Evolutionary conservation across 2,797 vertebrate species (phyloP).

Genomic region (Peromyscus melanophrys): DNA sequence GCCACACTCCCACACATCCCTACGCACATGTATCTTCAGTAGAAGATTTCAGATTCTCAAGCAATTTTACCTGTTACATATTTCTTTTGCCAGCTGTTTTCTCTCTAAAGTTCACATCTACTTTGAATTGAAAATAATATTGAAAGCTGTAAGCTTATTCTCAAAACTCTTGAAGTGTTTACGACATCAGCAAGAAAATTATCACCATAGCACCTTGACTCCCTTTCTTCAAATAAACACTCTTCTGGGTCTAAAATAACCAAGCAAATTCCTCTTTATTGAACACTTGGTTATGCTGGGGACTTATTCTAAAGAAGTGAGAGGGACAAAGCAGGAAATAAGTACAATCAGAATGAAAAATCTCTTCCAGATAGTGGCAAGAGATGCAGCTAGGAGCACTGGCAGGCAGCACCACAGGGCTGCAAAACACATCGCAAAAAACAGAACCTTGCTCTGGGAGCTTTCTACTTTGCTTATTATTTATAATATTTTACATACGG

Average conservation of each 20-base stretch:
- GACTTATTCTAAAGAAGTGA: constrained; percentile 46
- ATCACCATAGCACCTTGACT: background rate
- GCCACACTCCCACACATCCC: background rate
- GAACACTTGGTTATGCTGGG: background rate
- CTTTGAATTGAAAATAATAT: constrained; percentile 31
- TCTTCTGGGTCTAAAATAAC: background rate
- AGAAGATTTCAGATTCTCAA: constrained; percentile 35
- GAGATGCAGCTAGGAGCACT: background rate
- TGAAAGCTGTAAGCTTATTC: constrained; percentile 33
- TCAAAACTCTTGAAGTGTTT: constrained; percentile 43
- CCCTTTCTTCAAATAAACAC: constrained; percentile 58
- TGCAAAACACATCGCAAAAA: background rate
- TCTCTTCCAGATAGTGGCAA: background rate
- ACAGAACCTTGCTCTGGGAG: background rate
- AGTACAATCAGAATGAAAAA: constrained; percentile 20
- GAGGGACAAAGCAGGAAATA: background rate
- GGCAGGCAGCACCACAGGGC: background rate
- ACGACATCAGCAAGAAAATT: constrained; percentile 7
- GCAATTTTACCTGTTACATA: constrained; percentile 48
- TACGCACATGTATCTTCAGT: background rate
- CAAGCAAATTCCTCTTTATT: background rate
- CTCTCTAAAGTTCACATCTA: constrained; percentile 62
- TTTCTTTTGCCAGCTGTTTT: constrained; percentile 62
- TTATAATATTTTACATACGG: background rate
- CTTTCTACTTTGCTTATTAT: background rate